Evolutionary conservation across 1,140 invertebrate species (phyloP), one percentile per base, ranked within the genome.

Genomic region (Conus betulinus): DNA sequence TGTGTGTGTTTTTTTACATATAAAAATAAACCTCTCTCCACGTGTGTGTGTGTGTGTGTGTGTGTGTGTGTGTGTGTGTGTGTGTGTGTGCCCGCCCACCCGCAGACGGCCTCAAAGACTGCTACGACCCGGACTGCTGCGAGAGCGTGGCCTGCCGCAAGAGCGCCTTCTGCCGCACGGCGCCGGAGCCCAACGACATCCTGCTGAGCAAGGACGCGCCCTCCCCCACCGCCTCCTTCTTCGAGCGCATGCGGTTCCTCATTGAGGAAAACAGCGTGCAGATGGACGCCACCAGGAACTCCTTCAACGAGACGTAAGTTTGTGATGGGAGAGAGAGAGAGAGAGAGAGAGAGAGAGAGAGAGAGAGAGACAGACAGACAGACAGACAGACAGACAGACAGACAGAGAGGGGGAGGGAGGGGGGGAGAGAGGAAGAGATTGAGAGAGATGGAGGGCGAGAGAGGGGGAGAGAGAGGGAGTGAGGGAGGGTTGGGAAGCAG

Each of bases 41-140:
- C 51, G 13, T 79, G 20, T 55, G 63, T 63, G 11, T 63, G 60
- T 63, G 17, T 13, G 60, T 67, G 89, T 91, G 63, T 90, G 92
- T 94, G 93, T 96, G 39, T 39, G 39, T 39, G 13, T 78, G 20
- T 55, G 63, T 63, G 60, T 67, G 89, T 91, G 63, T 90, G 92
- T 94, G 93, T 96, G 39, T 39, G 39, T 39, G 13, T 78, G 20
- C 25, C n/a, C n/a, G 63, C 4, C 8, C 15, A 11, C 57, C 15
- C 8, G 15, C 95, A 99, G 99, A 99, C 96, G 98, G 98, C 89
- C 96, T 99, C 84, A 96, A 97, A 57, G 99, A 99, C 95, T 99
- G 99, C 94, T 98, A 99, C 94, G 99, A 99, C 96, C 98, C 98
- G 0, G 99, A 99, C 96, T 99, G 99, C 95, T 99, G 98, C 95